Base-by-base conservation (phyloP, 2,888 invertebrate genomes). In the Dicycla oo region DNA sequence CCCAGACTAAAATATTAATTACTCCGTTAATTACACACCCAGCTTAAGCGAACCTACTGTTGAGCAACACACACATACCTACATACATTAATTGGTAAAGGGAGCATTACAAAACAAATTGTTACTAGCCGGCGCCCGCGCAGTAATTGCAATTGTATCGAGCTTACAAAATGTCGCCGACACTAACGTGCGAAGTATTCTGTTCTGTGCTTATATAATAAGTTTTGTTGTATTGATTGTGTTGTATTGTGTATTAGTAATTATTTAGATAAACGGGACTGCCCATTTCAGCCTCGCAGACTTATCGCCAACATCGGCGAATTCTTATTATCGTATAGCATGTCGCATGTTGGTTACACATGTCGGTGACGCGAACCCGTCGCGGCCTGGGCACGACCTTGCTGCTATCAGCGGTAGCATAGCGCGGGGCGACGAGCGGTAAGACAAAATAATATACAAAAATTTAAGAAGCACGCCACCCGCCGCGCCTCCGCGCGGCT, bases 31-130 rank as follows among this genome's bases (percentile, higher is more conserved):
- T 82, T 82, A 82, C 49, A 82, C 70, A 61, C 53, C 61, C 30
- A 68, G 58, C 18, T 82, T 78, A 69, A 64, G 64, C 73, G 57
- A n/a, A n/a, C n/a, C n/a, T 64, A 67, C 62, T n/a, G 30, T 82
- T 82, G 13, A 10, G 66, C 60, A 78, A 81, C 60, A 49, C 65
- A 75, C 73, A 83, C 53, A 80, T 54, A 79, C 66, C 74, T 56
- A 83, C 75, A 78, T 69, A 81, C 73, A 84, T 81, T 85, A 83
- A 81, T 82, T 79, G 69, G 79, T 81, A 82, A 69, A 76, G 72
- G 73, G 76, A 82, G 72, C 80, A 84, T 85, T 85, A 85, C 86
- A 86, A 85, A 86, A 85, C 86, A 85, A 86, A 85, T 85, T 84
- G 86, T 81, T 71, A 69, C 60, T 49, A 70, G 71, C 69, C 78